A percentile compares a stretch with the other conserved stretches of the same genome.
Evolutionary conservation across 2,888 invertebrate genomes (phyloP).

Genomic region (Lycocerus yunnanus): DNA sequence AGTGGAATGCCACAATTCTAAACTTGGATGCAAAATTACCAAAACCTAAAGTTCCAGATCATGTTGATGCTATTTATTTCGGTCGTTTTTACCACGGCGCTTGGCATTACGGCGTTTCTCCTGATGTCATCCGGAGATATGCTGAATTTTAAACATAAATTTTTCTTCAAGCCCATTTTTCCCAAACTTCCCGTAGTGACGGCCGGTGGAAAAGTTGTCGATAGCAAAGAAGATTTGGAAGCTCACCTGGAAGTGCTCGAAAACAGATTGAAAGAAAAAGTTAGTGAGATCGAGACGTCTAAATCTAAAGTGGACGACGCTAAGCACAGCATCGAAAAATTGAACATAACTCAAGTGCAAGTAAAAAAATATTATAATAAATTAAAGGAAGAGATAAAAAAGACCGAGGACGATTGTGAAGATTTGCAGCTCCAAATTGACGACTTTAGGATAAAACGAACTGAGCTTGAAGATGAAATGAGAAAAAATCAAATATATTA

Average conservation of each 20-base stretch:
- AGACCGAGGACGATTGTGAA: constrained; percentile 45
- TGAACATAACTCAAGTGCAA: constrained; percentile 43
- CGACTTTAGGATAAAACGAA: constrained; percentile 43
- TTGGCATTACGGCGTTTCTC: constrained; percentile 44
- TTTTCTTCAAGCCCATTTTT: constrained; percentile 10
- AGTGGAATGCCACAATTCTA: not conserved
- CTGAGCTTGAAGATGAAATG: constrained; percentile 39
- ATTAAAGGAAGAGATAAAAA: constrained; percentile 41
- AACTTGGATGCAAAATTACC: not conserved
- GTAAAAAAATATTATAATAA: constrained; percentile 45
- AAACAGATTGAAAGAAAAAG: constrained; percentile 44
- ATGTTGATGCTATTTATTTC: constrained; percentile 37
- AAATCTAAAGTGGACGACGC: constrained; percentile 41
- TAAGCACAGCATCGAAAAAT: constrained; percentile 44
- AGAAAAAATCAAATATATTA: constrained; percentile 19
- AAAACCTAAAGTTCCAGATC: constrained; percentile 4
- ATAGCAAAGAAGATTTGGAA: constrained; percentile 47
- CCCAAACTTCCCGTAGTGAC: constrained; percentile 37
- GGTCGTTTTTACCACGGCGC: constrained; percentile 40
- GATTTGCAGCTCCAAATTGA: constrained; percentile 46
- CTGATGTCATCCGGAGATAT: constrained; percentile 42
- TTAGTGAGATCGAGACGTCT: constrained; percentile 41
- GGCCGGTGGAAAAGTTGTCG: constrained; percentile 36
- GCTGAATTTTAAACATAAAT: constrained; percentile 38
- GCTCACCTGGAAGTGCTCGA: constrained; percentile 45